Evolutionary conservation across 2,888 invertebrate species (phyloP).

Genomic region (Ophonus ardosiacus): DNA sequence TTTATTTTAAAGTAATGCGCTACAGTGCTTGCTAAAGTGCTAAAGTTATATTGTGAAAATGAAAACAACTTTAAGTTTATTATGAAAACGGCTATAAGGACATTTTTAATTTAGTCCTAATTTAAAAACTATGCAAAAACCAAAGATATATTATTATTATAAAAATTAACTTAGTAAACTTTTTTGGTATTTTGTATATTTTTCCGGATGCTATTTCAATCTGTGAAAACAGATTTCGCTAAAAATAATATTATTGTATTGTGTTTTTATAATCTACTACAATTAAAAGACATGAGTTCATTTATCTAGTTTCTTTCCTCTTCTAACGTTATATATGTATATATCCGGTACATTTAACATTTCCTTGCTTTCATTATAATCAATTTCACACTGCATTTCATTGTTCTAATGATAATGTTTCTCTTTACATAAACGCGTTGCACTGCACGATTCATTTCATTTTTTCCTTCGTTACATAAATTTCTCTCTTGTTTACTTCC

Average conservation of each 20-base stretch:
- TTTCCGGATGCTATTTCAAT: no score
- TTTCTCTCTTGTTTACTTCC: neutral
- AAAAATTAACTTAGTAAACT: no score
- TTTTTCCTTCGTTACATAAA: conserved; percentile 6
- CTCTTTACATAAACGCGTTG: conserved; percentile 20
- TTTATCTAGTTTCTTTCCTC: conserved; percentile 22
- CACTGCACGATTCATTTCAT: neutral
- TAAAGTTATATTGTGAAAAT: no score
- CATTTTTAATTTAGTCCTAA: no score
- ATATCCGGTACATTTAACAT: conserved; percentile 20
- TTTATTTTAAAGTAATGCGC: no score
- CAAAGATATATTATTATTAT: no score
- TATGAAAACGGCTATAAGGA: no score
- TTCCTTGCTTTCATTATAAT: conserved; percentile 45
- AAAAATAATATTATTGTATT: neutral
- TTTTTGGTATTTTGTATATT: no score
- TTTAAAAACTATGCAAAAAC: no score
- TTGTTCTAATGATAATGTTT: conserved; percentile 36
- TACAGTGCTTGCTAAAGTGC: no score
- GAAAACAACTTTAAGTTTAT: no score
- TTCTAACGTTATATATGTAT: neutral
- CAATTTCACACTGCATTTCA: conserved; percentile 34
- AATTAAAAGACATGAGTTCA: conserved; percentile 4
- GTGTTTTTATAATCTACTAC: neutral
- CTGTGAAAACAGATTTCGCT: no score